These are phyloP conservation scores for Troides helena DNA, from an alignment of 2,888 invertebrate genomes.

Conservation along the genomic window DNA sequence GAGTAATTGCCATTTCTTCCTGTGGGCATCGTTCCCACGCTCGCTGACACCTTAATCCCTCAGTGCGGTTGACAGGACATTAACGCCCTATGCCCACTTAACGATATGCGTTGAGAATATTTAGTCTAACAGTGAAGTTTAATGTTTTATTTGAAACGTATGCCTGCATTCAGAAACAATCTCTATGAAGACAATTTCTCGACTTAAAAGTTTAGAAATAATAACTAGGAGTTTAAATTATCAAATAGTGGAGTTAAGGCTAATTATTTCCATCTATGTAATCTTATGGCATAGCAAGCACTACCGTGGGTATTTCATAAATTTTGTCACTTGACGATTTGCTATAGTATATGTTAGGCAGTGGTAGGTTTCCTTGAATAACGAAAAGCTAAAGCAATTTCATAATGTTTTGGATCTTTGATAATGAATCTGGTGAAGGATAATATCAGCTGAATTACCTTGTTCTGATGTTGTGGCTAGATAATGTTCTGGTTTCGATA, in stretches of 20 bases:
- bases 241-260: too few relatives aligned
- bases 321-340: background rate
- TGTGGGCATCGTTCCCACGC: constrained; percentile 5
- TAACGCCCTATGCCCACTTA: constrained; percentile 3
- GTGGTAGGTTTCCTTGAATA: background rate
- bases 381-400: background rate
- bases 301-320: background rate
- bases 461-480: too few relatives aligned
- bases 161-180: background rate
- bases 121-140: background rate
- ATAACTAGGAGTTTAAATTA: too few relatives aligned
- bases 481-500: too few relatives aligned
- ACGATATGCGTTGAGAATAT: background rate
- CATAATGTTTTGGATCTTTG: background rate
- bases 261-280: too few relatives aligned
- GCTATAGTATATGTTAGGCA: background rate
- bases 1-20: constrained; percentile 4
- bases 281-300: too few relatives aligned
- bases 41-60: constrained; percentile 4
- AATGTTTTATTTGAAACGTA: background rate
- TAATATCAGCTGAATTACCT: too few relatives aligned
- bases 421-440: too few relatives aligned
- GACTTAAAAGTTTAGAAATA: background rate
- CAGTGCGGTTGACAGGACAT: background rate
- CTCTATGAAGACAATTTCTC: background rate